Evolutionary conservation across 2,888 invertebrate genomes (phyloP).

Genomic region (Perithous albicinctus): DNA sequence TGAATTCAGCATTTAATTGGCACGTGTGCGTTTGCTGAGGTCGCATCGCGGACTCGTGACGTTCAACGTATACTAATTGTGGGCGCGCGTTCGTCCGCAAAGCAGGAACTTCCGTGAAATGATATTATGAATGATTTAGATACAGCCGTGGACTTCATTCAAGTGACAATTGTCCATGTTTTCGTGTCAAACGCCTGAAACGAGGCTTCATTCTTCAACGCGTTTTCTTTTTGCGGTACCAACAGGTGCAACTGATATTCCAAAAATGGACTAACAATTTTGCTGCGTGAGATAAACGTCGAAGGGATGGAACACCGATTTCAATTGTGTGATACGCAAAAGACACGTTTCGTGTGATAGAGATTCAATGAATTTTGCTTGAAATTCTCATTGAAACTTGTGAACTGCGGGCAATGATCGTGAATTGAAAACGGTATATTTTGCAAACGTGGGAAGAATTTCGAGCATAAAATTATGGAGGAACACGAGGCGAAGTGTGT

Average conservation of each 20-base stretch:
- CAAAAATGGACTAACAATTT: no score
- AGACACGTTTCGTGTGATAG: neutral
- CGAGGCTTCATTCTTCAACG: neutral
- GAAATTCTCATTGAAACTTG: neutral
- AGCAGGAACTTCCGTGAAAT: slow-evolving; percentile 80
- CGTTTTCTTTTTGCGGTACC: neutral
- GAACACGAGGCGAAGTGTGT: slow-evolving; percentile 9
- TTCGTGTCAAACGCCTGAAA: neutral
- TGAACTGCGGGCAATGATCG: neutral
- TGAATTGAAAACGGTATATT: slow-evolving; percentile 13
- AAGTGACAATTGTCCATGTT: neutral
- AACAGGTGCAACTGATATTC: neutral
- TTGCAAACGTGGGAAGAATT: slow-evolving; percentile 20
- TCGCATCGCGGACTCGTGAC: slow-evolving; percentile 45
- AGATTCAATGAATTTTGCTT: neutral
- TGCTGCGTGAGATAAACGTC: no score
- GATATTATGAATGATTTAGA: slow-evolving; percentile 65
- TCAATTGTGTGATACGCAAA: no score
- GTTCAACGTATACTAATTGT: slow-evolving; percentile 51
- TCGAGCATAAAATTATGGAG: neutral
- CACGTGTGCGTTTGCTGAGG: slow-evolving; percentile 56
- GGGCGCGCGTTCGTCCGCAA: slow-evolving; percentile 68
- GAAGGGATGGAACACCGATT: no score
- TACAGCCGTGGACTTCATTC: slow-evolving; percentile 26
- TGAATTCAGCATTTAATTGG: slow-evolving; percentile 62